phyloP scores from a whole-genome alignment of 2,113 vertebrate species.

The Colinus virginianus region DNA sequence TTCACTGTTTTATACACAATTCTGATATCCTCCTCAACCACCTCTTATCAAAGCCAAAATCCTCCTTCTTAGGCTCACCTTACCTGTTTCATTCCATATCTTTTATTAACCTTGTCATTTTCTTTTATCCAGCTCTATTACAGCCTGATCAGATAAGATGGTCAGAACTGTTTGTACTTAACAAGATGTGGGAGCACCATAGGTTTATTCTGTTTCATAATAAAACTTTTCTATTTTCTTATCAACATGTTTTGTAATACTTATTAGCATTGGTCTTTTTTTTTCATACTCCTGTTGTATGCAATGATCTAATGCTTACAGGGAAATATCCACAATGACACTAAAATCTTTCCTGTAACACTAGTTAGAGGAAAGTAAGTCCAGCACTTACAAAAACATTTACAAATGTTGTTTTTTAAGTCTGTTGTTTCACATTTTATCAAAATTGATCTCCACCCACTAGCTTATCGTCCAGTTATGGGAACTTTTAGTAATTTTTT shows the following conservation, averaged over 20 bases:
- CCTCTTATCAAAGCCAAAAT: background rate
- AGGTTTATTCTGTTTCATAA: background rate
- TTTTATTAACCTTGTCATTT: background rate
- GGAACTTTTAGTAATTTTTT: background rate
- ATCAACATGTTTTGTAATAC: background rate
- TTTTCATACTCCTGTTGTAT: background rate
- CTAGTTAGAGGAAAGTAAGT: background rate
- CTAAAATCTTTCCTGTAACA: background rate
- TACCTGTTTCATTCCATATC: background rate
- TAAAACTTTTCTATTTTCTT: background rate
- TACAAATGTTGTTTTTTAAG: background rate
- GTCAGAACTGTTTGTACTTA: background rate
- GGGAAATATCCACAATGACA: background rate
- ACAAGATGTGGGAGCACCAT: background rate
- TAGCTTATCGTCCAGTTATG: background rate
- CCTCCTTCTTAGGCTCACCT: background rate
- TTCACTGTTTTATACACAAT: background rate
- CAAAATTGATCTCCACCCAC: background rate
- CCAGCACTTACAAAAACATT: background rate
- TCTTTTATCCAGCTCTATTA: background rate
- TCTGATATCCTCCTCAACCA: background rate
- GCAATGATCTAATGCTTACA: background rate
- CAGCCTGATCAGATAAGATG: background rate
- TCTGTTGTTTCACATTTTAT: background rate
- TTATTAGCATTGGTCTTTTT: background rate